Evolutionary conservation across 2,888 invertebrate species (phyloP).

Genomic region (Myathropa florea): DNA sequence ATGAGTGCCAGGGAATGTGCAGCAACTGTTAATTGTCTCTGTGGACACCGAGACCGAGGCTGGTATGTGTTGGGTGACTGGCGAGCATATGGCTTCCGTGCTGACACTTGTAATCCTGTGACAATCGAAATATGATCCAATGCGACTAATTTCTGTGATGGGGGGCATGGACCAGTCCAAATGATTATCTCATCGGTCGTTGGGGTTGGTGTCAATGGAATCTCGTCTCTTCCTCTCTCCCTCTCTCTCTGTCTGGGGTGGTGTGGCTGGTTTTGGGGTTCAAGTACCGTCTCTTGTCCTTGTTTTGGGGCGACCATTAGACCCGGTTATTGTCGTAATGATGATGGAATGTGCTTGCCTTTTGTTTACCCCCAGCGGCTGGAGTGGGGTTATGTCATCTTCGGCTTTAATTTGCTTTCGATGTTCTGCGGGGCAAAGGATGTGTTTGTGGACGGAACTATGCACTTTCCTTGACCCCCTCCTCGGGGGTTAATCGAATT

Average conservation of each 20-base stretch:
- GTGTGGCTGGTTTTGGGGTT: background rate
- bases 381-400: conserved; percentile 51
- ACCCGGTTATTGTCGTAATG: conserved; percentile 52
- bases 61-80: conserved; percentile 2
- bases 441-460: conserved; percentile 12
- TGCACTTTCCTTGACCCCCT: conserved; percentile 4
- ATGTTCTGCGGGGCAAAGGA: conserved; percentile 6
- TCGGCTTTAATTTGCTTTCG: conserved; percentile 53
- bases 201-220: conserved; percentile 37
- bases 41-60: conserved; percentile 22
- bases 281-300: conserved; percentile 26
- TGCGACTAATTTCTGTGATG: conserved; percentile 55
- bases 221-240: background rate
- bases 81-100: conserved; percentile 52
- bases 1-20: conserved; percentile 3
- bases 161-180: conserved; percentile 37
- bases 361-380: conserved; percentile 38
- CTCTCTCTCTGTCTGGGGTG: background rate
- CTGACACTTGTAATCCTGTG: conserved; percentile 58
- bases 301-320: conserved; percentile 46
- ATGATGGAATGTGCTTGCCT: conserved; percentile 59
- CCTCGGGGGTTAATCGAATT: conserved; percentile 50
- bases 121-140: conserved; percentile 46
- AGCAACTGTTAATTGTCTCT: conserved; percentile 53
- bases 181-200: conserved; percentile 55